These are phyloP conservation scores for Oreocharis arfaki DNA, from an alignment of 2,113 vertebrate species.

Conservation along the genomic window DNA sequence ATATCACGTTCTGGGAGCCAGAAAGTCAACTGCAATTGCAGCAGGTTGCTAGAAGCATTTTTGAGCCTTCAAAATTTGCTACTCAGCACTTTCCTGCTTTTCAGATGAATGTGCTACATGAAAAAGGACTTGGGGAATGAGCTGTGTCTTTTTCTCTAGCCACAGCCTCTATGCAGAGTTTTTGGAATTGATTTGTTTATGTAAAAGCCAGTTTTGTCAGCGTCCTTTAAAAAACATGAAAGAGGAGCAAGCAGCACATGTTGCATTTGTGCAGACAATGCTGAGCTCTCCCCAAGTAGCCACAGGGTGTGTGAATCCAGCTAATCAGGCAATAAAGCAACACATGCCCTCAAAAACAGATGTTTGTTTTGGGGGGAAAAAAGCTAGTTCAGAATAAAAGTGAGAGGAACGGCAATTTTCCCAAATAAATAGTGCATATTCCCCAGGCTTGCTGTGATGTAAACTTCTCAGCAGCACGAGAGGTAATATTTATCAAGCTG, in stretches of 20 bases:
- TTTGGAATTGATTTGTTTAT: constrained; percentile 9
- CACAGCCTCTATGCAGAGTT: neutral
- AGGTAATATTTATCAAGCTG: neutral
- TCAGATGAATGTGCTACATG: neutral
- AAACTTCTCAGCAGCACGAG: neutral
- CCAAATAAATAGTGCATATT: neutral
- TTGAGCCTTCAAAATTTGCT: neutral
- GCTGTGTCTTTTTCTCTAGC: neutral
- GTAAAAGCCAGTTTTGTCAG: constrained; percentile 10
- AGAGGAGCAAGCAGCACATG: neutral
- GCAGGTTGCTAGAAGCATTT: neutral
- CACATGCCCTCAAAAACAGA: constrained; percentile 42
- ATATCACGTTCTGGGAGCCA: neutral
- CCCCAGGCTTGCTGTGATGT: neutral
- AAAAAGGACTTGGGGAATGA: neutral
- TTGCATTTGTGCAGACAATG: constrained; percentile 16
- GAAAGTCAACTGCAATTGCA: neutral
- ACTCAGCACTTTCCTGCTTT: neutral
- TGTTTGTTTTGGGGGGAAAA: neutral
- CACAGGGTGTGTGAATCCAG: constrained; percentile 32
- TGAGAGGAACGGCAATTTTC: neutral
- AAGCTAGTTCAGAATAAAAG: neutral
- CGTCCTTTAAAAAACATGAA: constrained; percentile 37
- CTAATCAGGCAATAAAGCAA: neutral
- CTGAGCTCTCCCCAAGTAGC: neutral